phyloP scores from a whole-genome alignment of 2,113 vertebrate species.

The Epinephelus lanceolatus region DNA sequence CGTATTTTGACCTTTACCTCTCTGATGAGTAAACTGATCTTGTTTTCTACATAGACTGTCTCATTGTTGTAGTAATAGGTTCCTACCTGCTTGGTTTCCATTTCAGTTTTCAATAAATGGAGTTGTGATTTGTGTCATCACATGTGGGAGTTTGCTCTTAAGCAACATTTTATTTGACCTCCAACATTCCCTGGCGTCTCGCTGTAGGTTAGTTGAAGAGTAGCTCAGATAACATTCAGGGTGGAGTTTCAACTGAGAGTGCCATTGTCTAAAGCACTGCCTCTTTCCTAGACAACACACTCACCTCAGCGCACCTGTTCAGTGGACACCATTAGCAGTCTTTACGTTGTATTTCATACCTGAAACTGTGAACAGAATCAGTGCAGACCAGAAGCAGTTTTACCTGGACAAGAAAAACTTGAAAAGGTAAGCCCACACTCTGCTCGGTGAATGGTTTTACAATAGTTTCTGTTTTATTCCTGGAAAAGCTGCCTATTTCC shows the following conservation, averaged over 20 bases:
- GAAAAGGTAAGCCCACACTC: slow-evolving; percentile 54
- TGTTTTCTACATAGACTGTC: too few species aligned
- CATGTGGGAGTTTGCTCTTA: neutral
- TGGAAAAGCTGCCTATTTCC: neutral
- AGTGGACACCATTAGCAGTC: slow-evolving; percentile 13
- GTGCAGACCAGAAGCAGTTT: neutral
- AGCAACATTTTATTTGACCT: neutral
- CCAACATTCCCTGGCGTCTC: slow-evolving; percentile 49
- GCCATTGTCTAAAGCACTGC: slow-evolving; percentile 41
- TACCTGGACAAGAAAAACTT: slow-evolving; percentile 10
- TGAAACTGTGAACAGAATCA: slow-evolving; percentile 38
- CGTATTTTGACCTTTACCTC: too few species aligned
- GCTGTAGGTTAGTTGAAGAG: slow-evolving; percentile 35
- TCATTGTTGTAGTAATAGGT: too few species aligned
- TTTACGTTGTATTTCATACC: neutral
- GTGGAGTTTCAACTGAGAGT: slow-evolving; percentile 62
- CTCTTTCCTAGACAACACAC: slow-evolving; percentile 44
- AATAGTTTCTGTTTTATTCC: neutral
- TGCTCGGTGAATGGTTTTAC: neutral
- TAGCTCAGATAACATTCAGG: slow-evolving; percentile 67
- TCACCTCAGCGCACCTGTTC: slow-evolving; percentile 64
- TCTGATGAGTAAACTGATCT: too few species aligned
- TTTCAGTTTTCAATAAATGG: slow-evolving; percentile 20
- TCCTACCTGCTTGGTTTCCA: too few species aligned
- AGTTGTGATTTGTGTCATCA: neutral